Conservation (phyloP, 2,888 invertebrate genomes). For the Criorhina ranunculi region DNA sequence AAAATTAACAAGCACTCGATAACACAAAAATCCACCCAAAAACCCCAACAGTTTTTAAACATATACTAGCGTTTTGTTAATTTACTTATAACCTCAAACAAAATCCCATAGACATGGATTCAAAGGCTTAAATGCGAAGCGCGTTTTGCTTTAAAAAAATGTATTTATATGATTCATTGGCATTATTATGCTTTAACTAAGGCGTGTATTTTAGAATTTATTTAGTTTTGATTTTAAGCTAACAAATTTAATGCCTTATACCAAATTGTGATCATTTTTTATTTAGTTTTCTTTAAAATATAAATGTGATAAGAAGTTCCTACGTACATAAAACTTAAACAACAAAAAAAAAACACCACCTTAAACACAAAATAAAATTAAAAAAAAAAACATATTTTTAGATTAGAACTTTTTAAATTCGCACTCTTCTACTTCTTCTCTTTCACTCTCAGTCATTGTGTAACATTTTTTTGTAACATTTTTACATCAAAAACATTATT, state of each 20-base stretch:
- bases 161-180: slow-evolving; percentile 7
- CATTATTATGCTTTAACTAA: slow-evolving; percentile 48
- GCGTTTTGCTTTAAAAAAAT: slow-evolving; percentile 31
- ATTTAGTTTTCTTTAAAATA: slow-evolving; percentile 38
- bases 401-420: slow-evolving; percentile 40
- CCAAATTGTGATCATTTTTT: slow-evolving; percentile 62
- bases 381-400: too few relatives aligned
- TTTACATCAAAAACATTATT: slow-evolving; percentile 50
- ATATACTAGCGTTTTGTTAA: slow-evolving; percentile 58
- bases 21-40: slow-evolving; percentile 35
- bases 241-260: slow-evolving; percentile 53
- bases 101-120: slow-evolving; percentile 23
- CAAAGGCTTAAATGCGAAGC: slow-evolving; percentile 37
- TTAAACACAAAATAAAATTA: too few relatives aligned
- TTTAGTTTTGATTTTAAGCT: slow-evolving; percentile 29
- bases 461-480: slow-evolving; percentile 72
- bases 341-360: slow-evolving; percentile 30
- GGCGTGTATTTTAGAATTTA: slow-evolving; percentile 43
- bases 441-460: slow-evolving; percentile 58
- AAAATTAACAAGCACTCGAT: slow-evolving; percentile 59
- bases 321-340: slow-evolving; percentile 68
- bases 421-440: slow-evolving; percentile 38
- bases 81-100: slow-evolving; percentile 29
- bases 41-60: slow-evolving; percentile 16
- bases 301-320: slow-evolving; percentile 72